phyloP scores from a whole-genome alignment of 1,140 invertebrate species.

The Teleopsis dalmanni region DNA sequence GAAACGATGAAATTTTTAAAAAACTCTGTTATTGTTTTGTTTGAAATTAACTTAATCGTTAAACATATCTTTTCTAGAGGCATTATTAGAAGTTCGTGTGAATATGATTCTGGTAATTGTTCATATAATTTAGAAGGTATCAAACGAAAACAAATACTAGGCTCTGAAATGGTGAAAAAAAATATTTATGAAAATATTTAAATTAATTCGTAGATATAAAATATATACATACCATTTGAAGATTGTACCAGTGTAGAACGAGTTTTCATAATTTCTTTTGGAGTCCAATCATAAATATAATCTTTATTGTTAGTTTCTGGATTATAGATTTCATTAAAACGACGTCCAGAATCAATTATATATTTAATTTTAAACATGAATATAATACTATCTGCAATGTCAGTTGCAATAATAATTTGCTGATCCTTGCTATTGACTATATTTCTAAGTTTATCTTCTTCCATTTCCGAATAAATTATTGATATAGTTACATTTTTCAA shows the following conservation, averaged over 20 bases:
- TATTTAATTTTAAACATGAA: constrained; percentile 24
- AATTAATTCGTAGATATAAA: background rate
- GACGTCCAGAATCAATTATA: constrained; percentile 27
- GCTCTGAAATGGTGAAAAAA: background rate
- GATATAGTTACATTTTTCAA: too few relatives aligned
- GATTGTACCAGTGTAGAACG: background rate
- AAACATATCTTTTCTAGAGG: constrained; percentile 31
- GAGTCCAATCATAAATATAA: constrained; percentile 24
- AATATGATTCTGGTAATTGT: constrained; percentile 8
- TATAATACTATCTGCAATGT: constrained; percentile 24
- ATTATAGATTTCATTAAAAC: constrained; percentile 14
- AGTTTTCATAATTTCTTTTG: constrained; percentile 20
- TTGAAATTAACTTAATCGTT: constrained; percentile 24
- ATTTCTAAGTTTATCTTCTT: too few relatives aligned
- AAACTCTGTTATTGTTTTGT: constrained; percentile 28
- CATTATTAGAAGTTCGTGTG: constrained; percentile 20
- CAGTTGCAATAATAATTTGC: constrained; percentile 29
- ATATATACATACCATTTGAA: background rate
- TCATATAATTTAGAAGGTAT: constrained; percentile 16
- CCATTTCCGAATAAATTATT: too few relatives aligned
- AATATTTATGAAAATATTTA: background rate
- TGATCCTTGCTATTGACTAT: too few relatives aligned
- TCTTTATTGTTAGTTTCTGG: constrained; percentile 13
- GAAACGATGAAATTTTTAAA: constrained; percentile 39
- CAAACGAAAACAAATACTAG: constrained; percentile 25